Evolutionary conservation across 2,113 vertebrate genomes (phyloP), one percentile per base, ranked within the genome.

Genomic region (Percina caprodes): DNA sequence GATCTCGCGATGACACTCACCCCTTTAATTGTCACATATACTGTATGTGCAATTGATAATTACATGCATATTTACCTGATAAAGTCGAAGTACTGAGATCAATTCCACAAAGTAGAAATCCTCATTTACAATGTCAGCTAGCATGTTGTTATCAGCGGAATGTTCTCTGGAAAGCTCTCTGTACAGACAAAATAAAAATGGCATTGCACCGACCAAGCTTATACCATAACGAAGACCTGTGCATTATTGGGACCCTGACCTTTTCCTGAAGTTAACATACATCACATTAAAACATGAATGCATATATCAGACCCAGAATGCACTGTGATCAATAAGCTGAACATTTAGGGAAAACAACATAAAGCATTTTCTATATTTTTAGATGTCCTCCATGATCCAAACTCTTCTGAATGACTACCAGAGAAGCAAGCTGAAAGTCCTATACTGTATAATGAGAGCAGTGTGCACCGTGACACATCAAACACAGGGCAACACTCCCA

Each of bases 1-100:
- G 6, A 69, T 88, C 79, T 88, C 91, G 91, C 89, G 91, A 90
- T 79, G 15, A 59, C 30, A 69, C 48, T 1, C 61, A 46, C 18
- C 51, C 51, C 33, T 54, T 11, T 62, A 19, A 45, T 77, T 51
- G 42, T 48, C 48, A 19, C 6, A 51, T 23, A 30, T 15, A n/a
- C n/a, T n/a, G n/a, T n/a, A 16, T 14, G 12, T 2, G 49, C 19
- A 1, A 1, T 13, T 9, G 39, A 42, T 61, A 1, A 3, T 45
- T 18, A 15, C 6, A 61, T 23, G 59, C 15, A 5, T 24, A 18
- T 66, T 52, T 46, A 26, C 24, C 12, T 39, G 14, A 60, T 8
- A 5, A 18, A 18, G 13, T 24, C 2, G 9, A 39, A 39, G 39
- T 39, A 39, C 39, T 39, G 39, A 39, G 39, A 39, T 39, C 39